These are phyloP conservation scores for Epsilonema sp. DNA, from an alignment of 2,888 invertebrate genomes.

Conservation along the genomic window DNA sequence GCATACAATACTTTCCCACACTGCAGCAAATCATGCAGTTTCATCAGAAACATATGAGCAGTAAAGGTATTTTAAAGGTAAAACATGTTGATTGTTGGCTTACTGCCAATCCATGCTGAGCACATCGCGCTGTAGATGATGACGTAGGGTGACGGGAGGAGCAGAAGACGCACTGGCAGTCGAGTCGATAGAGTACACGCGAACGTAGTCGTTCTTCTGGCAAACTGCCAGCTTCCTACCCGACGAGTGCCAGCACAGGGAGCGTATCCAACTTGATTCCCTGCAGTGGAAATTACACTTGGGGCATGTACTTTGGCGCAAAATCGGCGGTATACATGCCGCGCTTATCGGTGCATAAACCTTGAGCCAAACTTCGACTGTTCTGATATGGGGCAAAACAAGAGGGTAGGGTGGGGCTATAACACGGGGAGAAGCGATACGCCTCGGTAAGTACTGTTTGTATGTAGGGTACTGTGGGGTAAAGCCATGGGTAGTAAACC, in stretches of 20 bases:
- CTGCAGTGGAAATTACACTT: not conserved
- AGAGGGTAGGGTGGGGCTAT: no score
- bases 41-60: no score
- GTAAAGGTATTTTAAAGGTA: not conserved
- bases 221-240: not conserved
- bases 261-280: not conserved
- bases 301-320: no score
- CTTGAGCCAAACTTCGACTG: no score
- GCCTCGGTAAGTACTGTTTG: not conserved
- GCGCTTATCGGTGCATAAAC: no score
- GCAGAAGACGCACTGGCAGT: not conserved
- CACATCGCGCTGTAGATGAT: not conserved
- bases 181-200: not conserved
- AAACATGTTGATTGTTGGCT: not conserved
- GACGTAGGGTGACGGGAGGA: not conserved
- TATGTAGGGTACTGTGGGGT: no score
- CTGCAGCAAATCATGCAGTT: no score
- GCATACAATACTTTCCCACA: no score
- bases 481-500: no score
- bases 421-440: no score
- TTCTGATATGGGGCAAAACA: no score
- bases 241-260: not conserved
- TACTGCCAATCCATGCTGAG: not conserved
- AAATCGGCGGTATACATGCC: no score
- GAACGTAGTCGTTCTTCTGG: not conserved